phyloP scores from a whole-genome alignment of 2,797 vertebrate genomes.

The Pseudomugil tenellus region DNA sequence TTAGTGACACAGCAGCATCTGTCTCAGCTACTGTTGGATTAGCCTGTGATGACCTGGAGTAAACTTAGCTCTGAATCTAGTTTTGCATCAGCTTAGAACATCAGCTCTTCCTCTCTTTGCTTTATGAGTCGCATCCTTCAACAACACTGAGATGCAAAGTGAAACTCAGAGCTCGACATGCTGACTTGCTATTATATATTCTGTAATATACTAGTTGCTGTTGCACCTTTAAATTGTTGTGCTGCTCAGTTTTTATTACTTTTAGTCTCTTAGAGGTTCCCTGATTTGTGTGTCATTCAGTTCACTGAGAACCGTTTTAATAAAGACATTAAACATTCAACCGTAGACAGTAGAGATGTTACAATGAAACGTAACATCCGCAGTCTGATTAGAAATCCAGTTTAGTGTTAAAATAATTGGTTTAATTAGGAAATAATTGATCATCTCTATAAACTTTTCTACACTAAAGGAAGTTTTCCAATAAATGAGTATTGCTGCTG shows the following conservation, averaged over 20 bases:
- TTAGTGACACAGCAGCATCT: too few relatives aligned
- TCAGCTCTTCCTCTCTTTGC: constrained; percentile 8
- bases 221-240: constrained; percentile 35
- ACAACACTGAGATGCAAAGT: neutral
- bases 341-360: constrained; percentile 8
- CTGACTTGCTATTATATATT: neutral
- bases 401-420: neutral
- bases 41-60: constrained; percentile 37
- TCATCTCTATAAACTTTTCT: neutral
- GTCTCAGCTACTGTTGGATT: too few relatives aligned
- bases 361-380: neutral
- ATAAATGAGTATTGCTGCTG: neutral
- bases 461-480: neutral
- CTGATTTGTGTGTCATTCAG: constrained; percentile 33
- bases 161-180: neutral
- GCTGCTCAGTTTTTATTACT: constrained; percentile 28
- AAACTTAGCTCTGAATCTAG: constrained; percentile 48
- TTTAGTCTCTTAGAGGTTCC: constrained; percentile 20
- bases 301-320: constrained; percentile 37
- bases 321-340: constrained; percentile 14
- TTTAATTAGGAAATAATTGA: constrained; percentile 1
- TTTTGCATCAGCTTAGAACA: neutral
- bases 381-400: neutral
- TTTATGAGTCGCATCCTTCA: neutral
- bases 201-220: constrained; percentile 11